Conservation (phyloP, 2,113 vertebrate species). For the Alouatta palliata region DNA sequence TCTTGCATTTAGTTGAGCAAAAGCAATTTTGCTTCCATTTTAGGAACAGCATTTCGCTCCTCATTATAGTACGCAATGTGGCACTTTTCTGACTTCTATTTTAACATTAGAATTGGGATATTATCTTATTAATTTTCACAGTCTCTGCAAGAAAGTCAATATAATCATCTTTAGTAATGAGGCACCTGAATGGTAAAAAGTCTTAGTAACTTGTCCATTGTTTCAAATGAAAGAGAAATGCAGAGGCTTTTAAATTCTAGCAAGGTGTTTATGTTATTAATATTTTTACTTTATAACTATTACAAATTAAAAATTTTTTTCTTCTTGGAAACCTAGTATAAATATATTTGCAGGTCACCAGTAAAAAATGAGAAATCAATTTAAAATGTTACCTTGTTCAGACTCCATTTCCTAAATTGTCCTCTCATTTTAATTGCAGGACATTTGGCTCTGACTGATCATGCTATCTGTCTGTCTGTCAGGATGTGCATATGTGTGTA, state of each 20-base stretch:
- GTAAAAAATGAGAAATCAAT: not conserved
- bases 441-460: not conserved
- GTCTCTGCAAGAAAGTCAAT: slow-evolving; percentile 15
- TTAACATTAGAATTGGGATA: not conserved
- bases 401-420: not conserved
- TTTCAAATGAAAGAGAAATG: slow-evolving; percentile 27
- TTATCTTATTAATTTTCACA: slow-evolving; percentile 43
- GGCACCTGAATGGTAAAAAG: not conserved
- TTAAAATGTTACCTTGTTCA: not conserved
- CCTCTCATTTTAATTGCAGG: not conserved
- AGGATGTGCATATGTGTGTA: not conserved
- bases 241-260: not conserved
- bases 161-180: not conserved
- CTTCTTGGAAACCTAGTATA: not conserved
- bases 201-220: slow-evolving; percentile 15
- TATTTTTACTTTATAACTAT: not conserved
- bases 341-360: not conserved
- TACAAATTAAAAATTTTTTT: not conserved
- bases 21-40: slow-evolving; percentile 39
- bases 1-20: slow-evolving; percentile 39
- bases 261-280: not conserved
- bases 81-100: slow-evolving; percentile 41
- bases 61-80: slow-evolving; percentile 5
- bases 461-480: not conserved
- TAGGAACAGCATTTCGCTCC: not conserved